Evolutionary conservation across 2,888 invertebrate species (phyloP).

Genomic region (Xanthostigma xanthostigma): DNA sequence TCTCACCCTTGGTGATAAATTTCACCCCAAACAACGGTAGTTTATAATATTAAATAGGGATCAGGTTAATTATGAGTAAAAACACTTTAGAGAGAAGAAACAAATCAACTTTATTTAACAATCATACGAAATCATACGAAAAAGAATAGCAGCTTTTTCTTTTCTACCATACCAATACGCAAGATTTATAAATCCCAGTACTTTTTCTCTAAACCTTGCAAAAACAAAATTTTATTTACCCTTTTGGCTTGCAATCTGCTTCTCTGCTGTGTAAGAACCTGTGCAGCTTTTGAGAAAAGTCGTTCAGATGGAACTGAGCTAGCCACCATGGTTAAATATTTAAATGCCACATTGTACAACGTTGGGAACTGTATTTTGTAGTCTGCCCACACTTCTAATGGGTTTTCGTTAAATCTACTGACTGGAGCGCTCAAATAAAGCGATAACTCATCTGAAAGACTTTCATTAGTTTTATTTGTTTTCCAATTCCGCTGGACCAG

Average conservation of each 20-base stretch:
- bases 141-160: too few species aligned
- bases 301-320: conserved; percentile 12
- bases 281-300: conserved; percentile 10
- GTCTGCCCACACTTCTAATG: conserved; percentile 10
- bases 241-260: conserved; percentile 9
- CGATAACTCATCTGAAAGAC: conserved; percentile 10
- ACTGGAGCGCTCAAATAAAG: conserved; percentile 9
- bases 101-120: too few species aligned
- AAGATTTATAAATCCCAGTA: too few species aligned
- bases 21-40: neutral
- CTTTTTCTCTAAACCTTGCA: neutral
- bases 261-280: conserved; percentile 6
- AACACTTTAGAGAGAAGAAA: too few species aligned
- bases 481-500: conserved; percentile 7
- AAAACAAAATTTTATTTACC: conserved; percentile 8
- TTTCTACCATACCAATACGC: too few species aligned
- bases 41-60: too few species aligned
- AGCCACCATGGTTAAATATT: conserved; percentile 7
- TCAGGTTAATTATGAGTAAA: too few species aligned
- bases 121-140: too few species aligned
- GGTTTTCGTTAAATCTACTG: conserved; percentile 9
- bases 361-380: conserved; percentile 8
- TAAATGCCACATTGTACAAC: conserved; percentile 6
- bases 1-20: neutral
- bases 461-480: conserved; percentile 6